phyloP scores from a whole-genome alignment of 2,888 invertebrate species.

The Romanomermis culicivorax region DNA sequence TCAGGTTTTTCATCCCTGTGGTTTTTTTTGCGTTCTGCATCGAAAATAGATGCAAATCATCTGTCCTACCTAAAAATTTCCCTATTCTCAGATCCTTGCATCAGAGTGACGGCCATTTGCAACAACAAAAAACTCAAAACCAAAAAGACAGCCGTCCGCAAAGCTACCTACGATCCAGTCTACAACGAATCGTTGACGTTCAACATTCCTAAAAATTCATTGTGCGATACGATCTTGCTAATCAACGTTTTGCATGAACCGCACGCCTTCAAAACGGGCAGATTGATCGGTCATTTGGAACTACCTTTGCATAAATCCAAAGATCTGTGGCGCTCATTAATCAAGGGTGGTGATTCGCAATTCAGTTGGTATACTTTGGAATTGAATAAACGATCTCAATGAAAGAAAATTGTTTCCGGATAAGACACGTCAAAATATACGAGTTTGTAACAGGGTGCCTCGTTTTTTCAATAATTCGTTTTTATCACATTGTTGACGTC shows the following conservation, averaged over 20 bases:
- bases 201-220: conserved; percentile 19
- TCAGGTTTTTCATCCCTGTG: too few relatives aligned
- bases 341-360: conserved; percentile 25
- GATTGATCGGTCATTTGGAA: conserved; percentile 20
- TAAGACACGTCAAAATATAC: too few relatives aligned
- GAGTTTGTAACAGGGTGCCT: too few relatives aligned
- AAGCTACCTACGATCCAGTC: conserved; percentile 18
- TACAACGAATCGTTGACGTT: conserved; percentile 26
- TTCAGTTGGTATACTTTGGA: conserved; percentile 19
- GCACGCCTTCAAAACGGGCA: conserved; percentile 20
- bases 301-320: conserved; percentile 24
- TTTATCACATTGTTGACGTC: too few relatives aligned
- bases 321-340: conserved; percentile 26
- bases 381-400: background rate
- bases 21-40: too few relatives aligned
- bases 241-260: conserved; percentile 23
- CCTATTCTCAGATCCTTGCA: background rate
- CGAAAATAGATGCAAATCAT: too few relatives aligned
- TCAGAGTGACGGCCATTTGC: background rate
- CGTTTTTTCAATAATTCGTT: too few relatives aligned
- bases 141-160: conserved; percentile 21
- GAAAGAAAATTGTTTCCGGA: too few relatives aligned
- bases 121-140: conserved; percentile 11
- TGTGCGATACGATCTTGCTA: conserved; percentile 21
- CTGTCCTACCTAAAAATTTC: too few relatives aligned